Conservation (phyloP, 2,113 vertebrate genomes). For the Apeltes quadracus region DNA sequence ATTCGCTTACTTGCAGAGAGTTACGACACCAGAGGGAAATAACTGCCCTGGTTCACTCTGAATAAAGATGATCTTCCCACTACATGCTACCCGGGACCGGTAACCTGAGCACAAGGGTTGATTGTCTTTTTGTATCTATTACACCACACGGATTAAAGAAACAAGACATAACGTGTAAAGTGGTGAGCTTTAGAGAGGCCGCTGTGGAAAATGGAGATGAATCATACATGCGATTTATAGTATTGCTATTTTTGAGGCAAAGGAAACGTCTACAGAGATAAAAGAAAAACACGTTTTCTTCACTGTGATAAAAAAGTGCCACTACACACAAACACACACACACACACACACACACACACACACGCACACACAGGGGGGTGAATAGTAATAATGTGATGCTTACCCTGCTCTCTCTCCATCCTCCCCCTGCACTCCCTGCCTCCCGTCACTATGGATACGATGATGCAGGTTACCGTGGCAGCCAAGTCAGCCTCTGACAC, state of each 20-base stretch:
- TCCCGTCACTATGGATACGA: conserved; percentile 70
- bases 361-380: conserved; percentile 22
- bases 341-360: conserved; percentile 33
- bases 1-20: neutral
- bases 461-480: conserved; percentile 76
- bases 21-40: neutral
- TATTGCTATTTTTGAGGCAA: neutral
- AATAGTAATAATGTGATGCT: conserved; percentile 45
- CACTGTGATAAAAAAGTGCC: conserved; percentile 19
- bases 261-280: neutral
- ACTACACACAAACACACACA: conserved; percentile 19
- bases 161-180: neutral
- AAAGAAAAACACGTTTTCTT: neutral
- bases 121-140: neutral
- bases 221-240: neutral
- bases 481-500: conserved; percentile 49
- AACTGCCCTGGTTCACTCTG: neutral
- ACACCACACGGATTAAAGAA: neutral
- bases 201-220: neutral
- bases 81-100: neutral
- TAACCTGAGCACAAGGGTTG: neutral
- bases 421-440: conserved; percentile 1
- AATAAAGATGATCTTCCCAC: neutral
- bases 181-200: neutral
- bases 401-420: conserved; percentile 21